phyloP scores from a whole-genome alignment of 2,113 vertebrate species.

The Pteropus alecto region DNA sequence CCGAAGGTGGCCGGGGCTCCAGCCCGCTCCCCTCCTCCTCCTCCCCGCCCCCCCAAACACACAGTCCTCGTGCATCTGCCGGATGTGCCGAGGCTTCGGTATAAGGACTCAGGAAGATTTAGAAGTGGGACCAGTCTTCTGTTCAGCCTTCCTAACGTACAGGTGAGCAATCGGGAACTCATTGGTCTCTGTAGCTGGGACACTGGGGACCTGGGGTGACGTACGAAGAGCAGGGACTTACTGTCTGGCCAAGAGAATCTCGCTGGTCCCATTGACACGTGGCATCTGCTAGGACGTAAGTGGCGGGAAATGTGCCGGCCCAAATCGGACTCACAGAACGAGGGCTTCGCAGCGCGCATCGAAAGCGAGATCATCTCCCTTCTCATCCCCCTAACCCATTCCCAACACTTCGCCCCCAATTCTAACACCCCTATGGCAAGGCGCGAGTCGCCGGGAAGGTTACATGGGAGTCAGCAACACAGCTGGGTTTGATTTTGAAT shows the following conservation, averaged over 20 bases:
- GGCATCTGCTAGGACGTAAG: background rate
- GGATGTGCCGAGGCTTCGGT: background rate
- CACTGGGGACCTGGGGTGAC: background rate
- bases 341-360: background rate
- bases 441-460: background rate
- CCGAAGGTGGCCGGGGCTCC: background rate
- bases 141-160: background rate
- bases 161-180: background rate
- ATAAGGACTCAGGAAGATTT: background rate
- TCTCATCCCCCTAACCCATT: background rate
- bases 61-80: background rate
- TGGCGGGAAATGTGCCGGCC: background rate
- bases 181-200: background rate
- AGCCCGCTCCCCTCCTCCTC: no score
- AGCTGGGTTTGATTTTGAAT: background rate
- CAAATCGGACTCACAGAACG: background rate
- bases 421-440: background rate
- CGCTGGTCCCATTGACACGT: rapidly evolving
- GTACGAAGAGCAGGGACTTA: background rate
- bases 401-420: background rate
- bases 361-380: background rate
- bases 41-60: rapidly evolving
- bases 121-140: background rate
- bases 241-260: background rate
- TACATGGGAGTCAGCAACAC: background rate